These are phyloP conservation scores for Platycheirus albimanus DNA, from an alignment of 2,888 invertebrate genomes.

Conservation along the genomic window DNA sequence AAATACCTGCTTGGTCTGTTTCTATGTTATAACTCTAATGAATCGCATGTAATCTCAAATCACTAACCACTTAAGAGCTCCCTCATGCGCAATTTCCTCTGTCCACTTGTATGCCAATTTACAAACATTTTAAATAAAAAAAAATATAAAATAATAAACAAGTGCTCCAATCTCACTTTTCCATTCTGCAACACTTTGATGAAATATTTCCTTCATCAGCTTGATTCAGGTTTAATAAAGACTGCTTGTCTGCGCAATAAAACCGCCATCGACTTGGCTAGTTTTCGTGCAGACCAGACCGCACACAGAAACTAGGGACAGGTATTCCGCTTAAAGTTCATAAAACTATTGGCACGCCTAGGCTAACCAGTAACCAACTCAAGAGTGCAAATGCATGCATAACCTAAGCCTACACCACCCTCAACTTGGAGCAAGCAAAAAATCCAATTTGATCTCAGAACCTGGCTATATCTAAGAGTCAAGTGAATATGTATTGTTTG, in stretches of 20 bases:
- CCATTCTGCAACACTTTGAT: slow-evolving; percentile 12
- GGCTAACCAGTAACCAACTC: neutral
- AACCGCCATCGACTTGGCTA: slow-evolving; percentile 4
- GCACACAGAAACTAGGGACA: neutral
- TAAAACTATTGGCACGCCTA: slow-evolving; percentile 18
- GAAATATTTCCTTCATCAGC: slow-evolving; percentile 33
- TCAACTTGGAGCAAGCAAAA: slow-evolving; percentile 18
- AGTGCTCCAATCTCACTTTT: slow-evolving; percentile 13
- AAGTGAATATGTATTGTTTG: neutral
- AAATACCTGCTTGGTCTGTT: too few species aligned
- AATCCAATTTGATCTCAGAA: slow-evolving; percentile 11
- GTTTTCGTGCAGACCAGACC: slow-evolving; percentile 22
- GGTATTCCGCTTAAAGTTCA: slow-evolving; percentile 44
- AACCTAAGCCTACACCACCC: slow-evolving; percentile 47
- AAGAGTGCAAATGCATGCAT: slow-evolving; percentile 17
- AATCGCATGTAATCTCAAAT: slow-evolving; percentile 13
- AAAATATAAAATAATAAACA: neutral
- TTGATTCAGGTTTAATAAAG: slow-evolving; percentile 23
- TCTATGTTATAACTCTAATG: too few species aligned
- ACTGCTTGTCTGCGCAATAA: slow-evolving; percentile 14
- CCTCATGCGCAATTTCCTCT: slow-evolving; percentile 42
- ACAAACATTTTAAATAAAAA: slow-evolving; percentile 4
- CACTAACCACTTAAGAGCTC: slow-evolving; percentile 17
- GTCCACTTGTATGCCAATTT: slow-evolving; percentile 10
- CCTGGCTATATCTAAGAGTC: too few species aligned